Conservation (phyloP, 2,888 invertebrate species). For the Panzeria rudis region DNA sequence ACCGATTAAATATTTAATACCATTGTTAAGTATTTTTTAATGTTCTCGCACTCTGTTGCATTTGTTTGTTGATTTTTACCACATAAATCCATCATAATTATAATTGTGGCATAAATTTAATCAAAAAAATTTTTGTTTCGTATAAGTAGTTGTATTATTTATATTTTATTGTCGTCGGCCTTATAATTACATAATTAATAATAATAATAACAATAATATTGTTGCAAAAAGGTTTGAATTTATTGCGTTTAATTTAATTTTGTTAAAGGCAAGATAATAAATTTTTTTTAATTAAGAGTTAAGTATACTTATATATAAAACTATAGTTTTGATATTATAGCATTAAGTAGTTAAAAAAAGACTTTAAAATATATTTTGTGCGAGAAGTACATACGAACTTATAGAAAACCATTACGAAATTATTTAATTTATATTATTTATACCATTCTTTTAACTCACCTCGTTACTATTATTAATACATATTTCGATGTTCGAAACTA, state of each 20-base stretch:
- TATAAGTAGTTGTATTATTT: background rate
- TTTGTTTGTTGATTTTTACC: slow-evolving; percentile 61
- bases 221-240: slow-evolving; percentile 7
- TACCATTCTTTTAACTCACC: too few relatives aligned
- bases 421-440: too few relatives aligned
- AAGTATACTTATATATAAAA: slow-evolving; percentile 7
- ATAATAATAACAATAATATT: slow-evolving; percentile 29
- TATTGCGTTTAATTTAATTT: slow-evolving; percentile 9
- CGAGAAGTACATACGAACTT: too few relatives aligned
- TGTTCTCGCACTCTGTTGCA: slow-evolving; percentile 40
- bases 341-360: too few relatives aligned
- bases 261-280: background rate
- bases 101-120: slow-evolving; percentile 61
- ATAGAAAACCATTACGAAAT: too few relatives aligned
- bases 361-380: too few relatives aligned
- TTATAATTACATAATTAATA: slow-evolving; percentile 59
- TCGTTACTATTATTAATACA: too few relatives aligned
- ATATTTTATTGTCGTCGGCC: slow-evolving; percentile 20
- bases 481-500: too few relatives aligned
- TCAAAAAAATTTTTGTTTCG: slow-evolving; percentile 1
- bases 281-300: background rate
- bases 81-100: slow-evolving; percentile 67
- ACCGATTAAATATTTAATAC: slow-evolving; percentile 67
- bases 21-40: slow-evolving; percentile 64
- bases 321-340: too few relatives aligned